A percentile compares a stretch with the other conserved stretches of the same genome.
These are phyloP conservation scores for Oncorhynchus mykiss DNA, from an alignment of 2,113 vertebrate genomes.

Conservation along the genomic window DNA sequence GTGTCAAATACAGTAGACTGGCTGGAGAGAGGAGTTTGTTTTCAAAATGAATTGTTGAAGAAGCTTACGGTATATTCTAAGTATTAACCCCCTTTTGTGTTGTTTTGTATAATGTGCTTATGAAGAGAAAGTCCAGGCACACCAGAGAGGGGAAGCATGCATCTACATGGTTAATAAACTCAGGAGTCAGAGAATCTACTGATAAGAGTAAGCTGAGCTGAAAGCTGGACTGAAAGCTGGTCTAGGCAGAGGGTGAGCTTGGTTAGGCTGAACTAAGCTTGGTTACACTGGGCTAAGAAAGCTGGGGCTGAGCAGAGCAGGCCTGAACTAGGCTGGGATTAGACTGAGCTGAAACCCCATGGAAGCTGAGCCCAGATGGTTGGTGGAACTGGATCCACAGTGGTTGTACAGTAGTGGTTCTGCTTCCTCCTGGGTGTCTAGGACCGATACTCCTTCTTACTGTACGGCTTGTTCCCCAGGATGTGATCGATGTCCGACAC, in stretches of 20 bases:
- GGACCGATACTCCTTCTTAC: slow-evolving; percentile 96
- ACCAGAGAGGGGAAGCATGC: slow-evolving; percentile 72
- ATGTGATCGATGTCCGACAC: slow-evolving; percentile 96
- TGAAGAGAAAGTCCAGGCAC: slow-evolving; percentile 63
- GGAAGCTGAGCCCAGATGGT: slow-evolving; percentile 6
- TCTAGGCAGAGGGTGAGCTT: background rate
- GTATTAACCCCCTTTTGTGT: slow-evolving; percentile 53
- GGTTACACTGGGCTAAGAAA: slow-evolving; percentile 36
- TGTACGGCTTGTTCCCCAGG: slow-evolving; percentile 92
- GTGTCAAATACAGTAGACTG: slow-evolving; percentile 30
- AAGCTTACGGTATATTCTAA: slow-evolving; percentile 25
- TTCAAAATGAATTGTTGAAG: slow-evolving; percentile 62
- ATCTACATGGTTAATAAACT: slow-evolving; percentile 53
- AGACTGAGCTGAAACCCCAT: slow-evolving; percentile 14
- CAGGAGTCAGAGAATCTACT: slow-evolving; percentile 4
- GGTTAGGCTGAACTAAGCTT: slow-evolving; percentile 7
- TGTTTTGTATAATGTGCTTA: slow-evolving; percentile 41
- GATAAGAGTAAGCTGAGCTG: background rate
- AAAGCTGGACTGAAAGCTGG: slow-evolving; percentile 18
- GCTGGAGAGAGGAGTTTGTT: slow-evolving; percentile 17
- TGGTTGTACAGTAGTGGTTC: slow-evolving; percentile 56
- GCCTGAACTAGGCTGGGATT: background rate
- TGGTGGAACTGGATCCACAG: slow-evolving; percentile 29
- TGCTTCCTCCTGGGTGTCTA: slow-evolving; percentile 65
- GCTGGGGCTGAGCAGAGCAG: background rate